A percentile compares a stretch with the other conserved stretches of the same genome.
Evolutionary conservation across 2,797 vertebrate species (phyloP).

Genomic region (Poecile montanus): DNA sequence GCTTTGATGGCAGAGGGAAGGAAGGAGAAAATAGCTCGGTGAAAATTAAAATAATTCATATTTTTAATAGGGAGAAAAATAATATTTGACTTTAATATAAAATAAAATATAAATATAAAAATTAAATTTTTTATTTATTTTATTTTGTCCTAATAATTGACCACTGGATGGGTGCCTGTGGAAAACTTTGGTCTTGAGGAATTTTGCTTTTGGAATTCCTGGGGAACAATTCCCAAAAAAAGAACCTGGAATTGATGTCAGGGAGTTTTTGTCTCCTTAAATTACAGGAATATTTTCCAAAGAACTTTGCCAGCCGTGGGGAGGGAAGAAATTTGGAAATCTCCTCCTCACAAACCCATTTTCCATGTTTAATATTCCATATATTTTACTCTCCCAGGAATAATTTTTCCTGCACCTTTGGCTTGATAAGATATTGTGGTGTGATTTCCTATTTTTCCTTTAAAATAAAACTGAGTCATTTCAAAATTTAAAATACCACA

Average conservation of each 20-base stretch:
- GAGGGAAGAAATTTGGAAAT: too few relatives aligned
- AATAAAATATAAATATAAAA: too few relatives aligned
- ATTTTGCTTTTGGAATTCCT: not conserved
- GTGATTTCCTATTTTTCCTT: not conserved
- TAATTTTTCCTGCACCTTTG: not conserved
- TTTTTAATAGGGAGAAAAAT: not conserved
- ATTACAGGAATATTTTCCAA: not conserved
- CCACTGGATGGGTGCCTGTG: not conserved
- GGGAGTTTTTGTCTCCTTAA: not conserved
- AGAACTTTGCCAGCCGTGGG: rapidly evolving
- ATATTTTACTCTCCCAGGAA: not conserved
- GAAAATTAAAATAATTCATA: not conserved
- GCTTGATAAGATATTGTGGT: rapidly evolving
- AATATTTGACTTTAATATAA: not conserved
- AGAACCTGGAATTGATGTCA: not conserved
- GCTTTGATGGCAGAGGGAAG: not conserved
- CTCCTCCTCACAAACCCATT: rapidly evolving
- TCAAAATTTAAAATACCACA: rapidly evolving
- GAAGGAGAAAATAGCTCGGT: not conserved
- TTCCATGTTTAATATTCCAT: not conserved
- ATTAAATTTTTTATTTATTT: too few relatives aligned
- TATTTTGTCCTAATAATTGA: rapidly evolving
- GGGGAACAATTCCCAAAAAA: not conserved
- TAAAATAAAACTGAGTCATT: rapidly evolving
- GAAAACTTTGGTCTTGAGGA: not conserved